phyloP scores from a whole-genome alignment of 2,888 invertebrate genomes.

The Coelopa pilipes region DNA sequence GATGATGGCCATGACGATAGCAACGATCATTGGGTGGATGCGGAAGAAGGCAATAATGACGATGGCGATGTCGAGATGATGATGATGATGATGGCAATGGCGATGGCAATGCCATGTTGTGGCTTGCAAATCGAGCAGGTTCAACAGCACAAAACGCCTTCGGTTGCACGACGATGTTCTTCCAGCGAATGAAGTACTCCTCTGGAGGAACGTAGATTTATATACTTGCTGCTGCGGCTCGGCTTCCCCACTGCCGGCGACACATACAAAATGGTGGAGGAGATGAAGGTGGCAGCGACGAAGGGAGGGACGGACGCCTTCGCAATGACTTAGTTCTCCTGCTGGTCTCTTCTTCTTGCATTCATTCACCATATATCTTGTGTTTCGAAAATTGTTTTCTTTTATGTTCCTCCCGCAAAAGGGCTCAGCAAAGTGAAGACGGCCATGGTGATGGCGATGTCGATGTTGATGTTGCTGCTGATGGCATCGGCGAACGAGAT shows the following conservation, averaged over 20 bases:
- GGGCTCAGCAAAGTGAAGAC: no score
- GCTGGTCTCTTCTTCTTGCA: background rate
- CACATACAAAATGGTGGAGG: no score
- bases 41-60: no score
- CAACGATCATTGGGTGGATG: background rate
- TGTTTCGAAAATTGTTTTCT: background rate
- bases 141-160: conserved; percentile 29
- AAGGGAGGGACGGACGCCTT: no score
- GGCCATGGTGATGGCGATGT: no score
- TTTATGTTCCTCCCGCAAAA: background rate
- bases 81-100: conserved; percentile 4
- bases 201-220: conserved; percentile 36
- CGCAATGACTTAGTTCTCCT: background rate
- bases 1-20: background rate
- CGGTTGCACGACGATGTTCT: conserved; percentile 34
- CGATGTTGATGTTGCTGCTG: background rate
- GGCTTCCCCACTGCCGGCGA: background rate
- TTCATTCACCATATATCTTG: background rate
- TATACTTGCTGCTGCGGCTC: conserved; percentile 29
- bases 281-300: no score
- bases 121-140: conserved; percentile 23
- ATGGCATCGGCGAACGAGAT: background rate
- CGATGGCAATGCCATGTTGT: background rate
- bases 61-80: background rate
- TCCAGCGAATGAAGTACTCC: conserved; percentile 37